A percentile compares a stretch with the other conserved stretches of the same genome.
Evolutionary conservation across 2,113 vertebrate genomes (phyloP).

Genomic region (Rattus rattus): DNA sequence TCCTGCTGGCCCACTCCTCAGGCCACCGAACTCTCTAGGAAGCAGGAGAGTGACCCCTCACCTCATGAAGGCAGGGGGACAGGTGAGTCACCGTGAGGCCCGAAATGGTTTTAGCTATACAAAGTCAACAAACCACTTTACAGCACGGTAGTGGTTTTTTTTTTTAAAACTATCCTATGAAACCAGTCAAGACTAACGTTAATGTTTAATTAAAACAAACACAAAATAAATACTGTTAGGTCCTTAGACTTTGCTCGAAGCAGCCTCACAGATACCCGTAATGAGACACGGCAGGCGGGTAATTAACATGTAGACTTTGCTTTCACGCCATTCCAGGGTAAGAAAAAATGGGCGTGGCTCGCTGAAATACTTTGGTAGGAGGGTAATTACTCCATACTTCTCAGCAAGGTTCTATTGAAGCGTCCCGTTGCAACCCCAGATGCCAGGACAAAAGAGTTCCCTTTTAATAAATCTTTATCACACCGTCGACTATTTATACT

Average conservation of each 20-base stretch:
- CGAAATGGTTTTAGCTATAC: neutral
- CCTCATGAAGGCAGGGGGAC: neutral
- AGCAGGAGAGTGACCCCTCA: neutral
- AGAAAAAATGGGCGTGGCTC: slow-evolving; percentile 40
- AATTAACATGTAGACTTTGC: slow-evolving; percentile 71
- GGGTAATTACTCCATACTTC: slow-evolving; percentile 56
- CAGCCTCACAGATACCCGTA: slow-evolving; percentile 46
- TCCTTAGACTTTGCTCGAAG: slow-evolving; percentile 48
- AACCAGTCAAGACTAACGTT: slow-evolving; percentile 37
- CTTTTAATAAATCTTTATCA: slow-evolving; percentile 67
- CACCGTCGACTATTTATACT: slow-evolving; percentile 60
- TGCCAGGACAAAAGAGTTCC: slow-evolving; percentile 57
- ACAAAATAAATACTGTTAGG: slow-evolving; percentile 42
- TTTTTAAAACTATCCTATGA: neutral
- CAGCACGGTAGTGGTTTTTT: neutral
- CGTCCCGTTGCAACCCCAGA: slow-evolving; percentile 39
- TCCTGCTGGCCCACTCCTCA: neutral
- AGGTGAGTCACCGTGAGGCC: neutral
- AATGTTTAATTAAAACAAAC: slow-evolving; percentile 72
- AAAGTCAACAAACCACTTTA: slow-evolving; percentile 23
- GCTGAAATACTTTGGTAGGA: neutral
- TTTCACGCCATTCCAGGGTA: slow-evolving; percentile 43
- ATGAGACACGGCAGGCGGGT: slow-evolving; percentile 60
- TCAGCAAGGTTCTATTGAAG: slow-evolving; percentile 63
- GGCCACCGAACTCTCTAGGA: neutral